phyloP scores from a whole-genome alignment of 2,888 invertebrate species.

The Ptychoptera albimana region DNA sequence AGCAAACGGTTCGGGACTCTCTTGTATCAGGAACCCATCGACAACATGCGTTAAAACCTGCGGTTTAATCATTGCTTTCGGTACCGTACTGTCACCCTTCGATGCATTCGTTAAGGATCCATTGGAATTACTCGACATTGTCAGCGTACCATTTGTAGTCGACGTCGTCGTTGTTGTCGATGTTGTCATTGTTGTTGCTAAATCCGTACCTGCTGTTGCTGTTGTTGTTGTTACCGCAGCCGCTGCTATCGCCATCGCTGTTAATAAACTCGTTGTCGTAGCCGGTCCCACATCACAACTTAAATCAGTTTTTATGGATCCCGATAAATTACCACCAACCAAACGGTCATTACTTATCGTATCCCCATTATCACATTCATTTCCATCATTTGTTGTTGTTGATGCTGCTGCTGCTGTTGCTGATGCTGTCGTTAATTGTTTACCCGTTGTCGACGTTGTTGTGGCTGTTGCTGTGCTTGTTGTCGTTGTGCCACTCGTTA shows the following conservation, averaged over 20 bases:
- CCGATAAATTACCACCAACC: background rate
- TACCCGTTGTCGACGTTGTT: background rate
- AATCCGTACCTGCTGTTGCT: constrained; percentile 5
- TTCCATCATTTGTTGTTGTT: constrained; percentile 13
- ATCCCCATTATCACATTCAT: constrained; percentile 5
- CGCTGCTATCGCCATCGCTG: constrained; percentile 10
- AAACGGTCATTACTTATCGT: constrained; percentile 3
- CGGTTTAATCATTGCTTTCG: constrained; percentile 87
- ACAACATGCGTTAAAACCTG: constrained; percentile 93
- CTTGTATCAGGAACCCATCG: constrained; percentile 92
- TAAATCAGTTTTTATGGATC: constrained; percentile 20
- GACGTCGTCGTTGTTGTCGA: constrained; percentile 7
- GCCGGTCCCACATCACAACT: constrained; percentile 3
- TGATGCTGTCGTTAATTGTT: constrained; percentile 5
- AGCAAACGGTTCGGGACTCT: constrained; percentile 81
- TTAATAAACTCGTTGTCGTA: constrained; percentile 6
- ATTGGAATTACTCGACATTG: background rate
- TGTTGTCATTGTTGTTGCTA: constrained; percentile 4
- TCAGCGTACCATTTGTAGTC: background rate
- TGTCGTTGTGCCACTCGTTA: constrained; percentile 3
- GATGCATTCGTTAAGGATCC: background rate
- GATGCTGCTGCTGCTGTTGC: constrained; percentile 15
- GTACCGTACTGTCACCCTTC: constrained; percentile 36
- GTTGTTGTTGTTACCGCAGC: constrained; percentile 14
- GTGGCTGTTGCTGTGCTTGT: constrained; percentile 9